A percentile compares a stretch with the other conserved stretches of the same genome.
Evolutionary conservation across 2,113 vertebrate genomes (phyloP).

Genomic region (Daphoenositta chrysoptera): DNA sequence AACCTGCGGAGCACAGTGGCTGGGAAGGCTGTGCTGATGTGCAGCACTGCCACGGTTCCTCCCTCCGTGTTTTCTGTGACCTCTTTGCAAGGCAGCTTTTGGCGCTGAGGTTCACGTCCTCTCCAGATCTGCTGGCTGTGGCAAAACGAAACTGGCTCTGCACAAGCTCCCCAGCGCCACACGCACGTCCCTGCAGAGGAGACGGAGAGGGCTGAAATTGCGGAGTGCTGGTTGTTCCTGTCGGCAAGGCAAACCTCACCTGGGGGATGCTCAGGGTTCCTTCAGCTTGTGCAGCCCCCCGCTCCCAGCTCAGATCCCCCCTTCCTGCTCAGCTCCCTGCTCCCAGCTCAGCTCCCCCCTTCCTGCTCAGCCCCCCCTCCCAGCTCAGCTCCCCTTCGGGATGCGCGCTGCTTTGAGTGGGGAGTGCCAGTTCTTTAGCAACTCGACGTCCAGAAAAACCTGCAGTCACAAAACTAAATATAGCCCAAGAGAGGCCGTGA

Average conservation of each 20-base stretch:
- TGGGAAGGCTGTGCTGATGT: not conserved
- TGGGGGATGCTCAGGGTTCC: not conserved
- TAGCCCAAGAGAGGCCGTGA: conserved; percentile 17
- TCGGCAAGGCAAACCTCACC: not conserved
- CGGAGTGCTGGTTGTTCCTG: fast-evolving
- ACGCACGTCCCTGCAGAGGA: not conserved
- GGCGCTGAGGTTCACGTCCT: not conserved
- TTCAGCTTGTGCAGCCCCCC: not conserved
- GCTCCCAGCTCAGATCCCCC: not conserved
- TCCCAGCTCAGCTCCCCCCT: not conserved
- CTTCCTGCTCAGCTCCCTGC: not conserved
- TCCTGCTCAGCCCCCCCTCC: not conserved
- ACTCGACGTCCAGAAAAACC: conserved; percentile 18
- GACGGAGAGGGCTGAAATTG: not conserved
- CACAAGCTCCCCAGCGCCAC: not conserved
- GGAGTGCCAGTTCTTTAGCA: not conserved
- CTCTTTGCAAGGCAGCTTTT: not conserved
- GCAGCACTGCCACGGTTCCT: not conserved
- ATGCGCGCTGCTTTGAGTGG: not conserved
- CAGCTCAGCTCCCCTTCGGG: not conserved
- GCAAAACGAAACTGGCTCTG: not conserved
- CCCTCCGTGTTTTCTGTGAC: not conserved
- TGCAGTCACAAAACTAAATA: conserved; percentile 55
- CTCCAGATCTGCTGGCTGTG: not conserved
- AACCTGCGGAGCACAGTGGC: not conserved